These are phyloP conservation scores for Sebastiscus tertius DNA, from an alignment of 2,797 vertebrate genomes.

Conservation along the genomic window DNA sequence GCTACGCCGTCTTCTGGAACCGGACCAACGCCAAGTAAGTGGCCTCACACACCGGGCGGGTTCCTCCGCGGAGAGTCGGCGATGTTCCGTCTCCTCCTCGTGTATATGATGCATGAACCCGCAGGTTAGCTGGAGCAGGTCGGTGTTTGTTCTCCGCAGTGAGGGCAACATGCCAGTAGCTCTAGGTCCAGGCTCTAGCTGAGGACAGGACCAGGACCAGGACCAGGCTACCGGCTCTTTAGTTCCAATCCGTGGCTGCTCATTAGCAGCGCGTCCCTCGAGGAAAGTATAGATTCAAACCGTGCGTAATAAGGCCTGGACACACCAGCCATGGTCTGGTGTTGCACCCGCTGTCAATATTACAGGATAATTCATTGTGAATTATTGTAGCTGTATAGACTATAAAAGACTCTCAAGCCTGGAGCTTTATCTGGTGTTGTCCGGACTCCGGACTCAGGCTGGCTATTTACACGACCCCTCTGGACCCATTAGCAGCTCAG, in stretches of 20 bases:
- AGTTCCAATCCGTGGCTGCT: conserved; percentile 29
- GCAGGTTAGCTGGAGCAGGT: conserved; percentile 23
- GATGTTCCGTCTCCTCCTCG: conserved; percentile 10
- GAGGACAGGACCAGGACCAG: background rate
- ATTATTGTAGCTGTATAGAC: background rate
- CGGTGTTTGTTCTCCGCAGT: conserved; percentile 63
- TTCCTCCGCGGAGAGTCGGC: conserved; percentile 31
- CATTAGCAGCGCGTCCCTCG: conserved; percentile 3
- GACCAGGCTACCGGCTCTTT: background rate
- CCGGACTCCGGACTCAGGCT: background rate
- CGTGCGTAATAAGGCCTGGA: conserved; percentile 49
- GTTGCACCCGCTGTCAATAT: background rate
- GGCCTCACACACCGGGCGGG: conserved; percentile 33
- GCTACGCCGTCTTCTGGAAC: conserved; percentile 99
- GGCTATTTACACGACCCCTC: conserved; percentile 13
- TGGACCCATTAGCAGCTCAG: conserved; percentile 20
- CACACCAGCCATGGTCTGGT: background rate
- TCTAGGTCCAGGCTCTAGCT: conserved; percentile 16
- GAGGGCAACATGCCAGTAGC: conserved; percentile 58
- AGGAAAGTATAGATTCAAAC: conserved; percentile 9
- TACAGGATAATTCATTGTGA: background rate
- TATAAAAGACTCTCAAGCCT: background rate
- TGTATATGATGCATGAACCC: conserved; percentile 21
- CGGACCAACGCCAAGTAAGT: conserved; percentile 96
- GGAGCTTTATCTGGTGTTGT: conserved; percentile 5